Evolutionary conservation across 2,113 vertebrate species (phyloP).

Genomic region (Archilochus colubris): DNA sequence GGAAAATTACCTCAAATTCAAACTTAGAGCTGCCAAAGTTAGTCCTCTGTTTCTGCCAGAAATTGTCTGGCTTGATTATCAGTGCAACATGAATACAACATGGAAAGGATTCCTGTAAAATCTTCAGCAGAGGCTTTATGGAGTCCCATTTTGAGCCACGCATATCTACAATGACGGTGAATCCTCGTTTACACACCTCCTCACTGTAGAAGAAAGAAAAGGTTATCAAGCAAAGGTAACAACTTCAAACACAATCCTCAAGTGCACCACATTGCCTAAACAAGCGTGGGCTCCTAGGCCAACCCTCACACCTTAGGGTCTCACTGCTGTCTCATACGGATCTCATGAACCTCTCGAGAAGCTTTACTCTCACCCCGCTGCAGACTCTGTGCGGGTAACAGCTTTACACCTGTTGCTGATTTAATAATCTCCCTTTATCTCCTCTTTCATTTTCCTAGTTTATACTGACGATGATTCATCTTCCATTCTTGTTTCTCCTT

Average conservation of each 20-base stretch:
- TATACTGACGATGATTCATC: neutral
- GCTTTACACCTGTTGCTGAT: neutral
- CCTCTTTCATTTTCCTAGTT: neutral
- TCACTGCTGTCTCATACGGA: neutral
- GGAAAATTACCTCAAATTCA: slow-evolving; percentile 93
- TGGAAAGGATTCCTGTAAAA: slow-evolving; percentile 96
- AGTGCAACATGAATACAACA: slow-evolving; percentile 97
- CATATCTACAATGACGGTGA: slow-evolving; percentile 99
- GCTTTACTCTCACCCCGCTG: neutral
- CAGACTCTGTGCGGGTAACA: neutral
- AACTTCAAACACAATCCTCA: neutral
- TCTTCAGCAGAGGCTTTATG: slow-evolving; percentile 98
- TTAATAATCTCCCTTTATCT: neutral
- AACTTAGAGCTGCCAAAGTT: slow-evolving; percentile 99
- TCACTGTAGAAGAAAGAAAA: slow-evolving; percentile 80
- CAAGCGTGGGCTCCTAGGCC: rapidly evolving
- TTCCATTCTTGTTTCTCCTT: neutral
- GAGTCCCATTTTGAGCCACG: slow-evolving; percentile 99
- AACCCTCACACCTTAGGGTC: neutral
- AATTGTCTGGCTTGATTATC: slow-evolving; percentile 99
- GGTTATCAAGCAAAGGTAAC: neutral
- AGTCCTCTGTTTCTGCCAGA: slow-evolving; percentile 99
- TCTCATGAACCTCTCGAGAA: neutral
- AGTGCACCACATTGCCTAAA: neutral
- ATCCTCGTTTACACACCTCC: slow-evolving; percentile 95